These are phyloP conservation scores for Lanius ludovicianus DNA, from an alignment of 2,113 vertebrate species.

Conservation along the genomic window DNA sequence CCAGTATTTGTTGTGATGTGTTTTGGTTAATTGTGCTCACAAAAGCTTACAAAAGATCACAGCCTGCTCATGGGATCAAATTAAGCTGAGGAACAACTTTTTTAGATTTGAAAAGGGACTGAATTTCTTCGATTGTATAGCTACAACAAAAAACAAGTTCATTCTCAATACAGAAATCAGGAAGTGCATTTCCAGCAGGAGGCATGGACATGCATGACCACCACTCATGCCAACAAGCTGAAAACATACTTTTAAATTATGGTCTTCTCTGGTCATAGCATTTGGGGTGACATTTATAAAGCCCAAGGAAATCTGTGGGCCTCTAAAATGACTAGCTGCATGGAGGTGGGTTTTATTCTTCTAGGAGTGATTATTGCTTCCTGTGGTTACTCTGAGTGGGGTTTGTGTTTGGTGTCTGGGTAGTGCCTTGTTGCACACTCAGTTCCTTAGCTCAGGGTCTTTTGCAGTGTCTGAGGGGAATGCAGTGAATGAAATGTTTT, in stretches of 20 bases:
- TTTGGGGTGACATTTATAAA: neutral
- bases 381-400: neutral
- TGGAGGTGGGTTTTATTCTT: neutral
- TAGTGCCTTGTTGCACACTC: neutral
- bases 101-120: neutral
- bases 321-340: neutral
- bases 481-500: neutral
- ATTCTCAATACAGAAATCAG: neutral
- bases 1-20: neutral
- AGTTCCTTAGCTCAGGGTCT: neutral
- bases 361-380: neutral
- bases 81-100: neutral
- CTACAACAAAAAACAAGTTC: neutral
- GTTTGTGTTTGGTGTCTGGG: accelerated
- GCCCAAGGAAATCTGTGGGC: neutral
- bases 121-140: neutral
- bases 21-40: neutral
- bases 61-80: neutral
- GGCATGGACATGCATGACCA: neutral
- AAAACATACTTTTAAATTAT: neutral
- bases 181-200: neutral
- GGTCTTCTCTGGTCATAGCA: neutral
- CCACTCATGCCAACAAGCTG: neutral
- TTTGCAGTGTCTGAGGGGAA: neutral
- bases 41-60: neutral